Percentiles rank a stretch among this genome's conserved stretches.
Evolutionary conservation across 1,140 invertebrate genomes (phyloP).

Genomic region (Drosophila varians): DNA sequence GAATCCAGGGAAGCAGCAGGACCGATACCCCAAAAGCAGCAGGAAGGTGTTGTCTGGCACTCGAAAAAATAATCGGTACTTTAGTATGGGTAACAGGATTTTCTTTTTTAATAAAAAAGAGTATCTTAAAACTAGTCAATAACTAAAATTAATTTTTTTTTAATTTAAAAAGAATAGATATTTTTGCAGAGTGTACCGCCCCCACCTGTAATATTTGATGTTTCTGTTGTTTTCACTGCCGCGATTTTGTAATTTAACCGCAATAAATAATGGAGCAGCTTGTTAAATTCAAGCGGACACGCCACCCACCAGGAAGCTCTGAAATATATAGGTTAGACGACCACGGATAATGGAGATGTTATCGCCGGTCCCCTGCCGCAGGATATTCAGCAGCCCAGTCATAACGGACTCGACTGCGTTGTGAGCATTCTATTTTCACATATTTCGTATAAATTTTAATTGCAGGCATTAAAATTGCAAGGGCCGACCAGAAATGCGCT

Average conservation of each 20-base stretch:
- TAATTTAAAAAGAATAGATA: background rate
- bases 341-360: conserved; percentile 24
- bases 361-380: conserved; percentile 22
- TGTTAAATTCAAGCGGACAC: conserved; percentile 47
- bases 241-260: conserved; percentile 60
- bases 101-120: too few species aligned
- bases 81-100: too few species aligned
- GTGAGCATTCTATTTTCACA: conserved; percentile 36
- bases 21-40: conserved; percentile 19
- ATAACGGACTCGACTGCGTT: conserved; percentile 1
- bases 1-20: conserved; percentile 2
- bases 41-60: background rate
- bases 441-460: conserved; percentile 50
- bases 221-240: conserved; percentile 43
- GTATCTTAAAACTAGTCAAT: too few species aligned
- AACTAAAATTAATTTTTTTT: too few species aligned
- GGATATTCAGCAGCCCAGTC: conserved; percentile 11
- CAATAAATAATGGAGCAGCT: conserved; percentile 68
- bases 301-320: conserved; percentile 21
- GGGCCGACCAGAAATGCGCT: conserved; percentile 28
- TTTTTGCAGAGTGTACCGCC: background rate
- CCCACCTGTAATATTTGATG: conserved; percentile 2
- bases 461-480: conserved; percentile 39
- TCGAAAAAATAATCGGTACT: too few species aligned
- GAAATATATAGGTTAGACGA: conserved; percentile 45